Evolutionary conservation across 1,140 invertebrate species (phyloP).

Genomic region (Solen grandis): DNA sequence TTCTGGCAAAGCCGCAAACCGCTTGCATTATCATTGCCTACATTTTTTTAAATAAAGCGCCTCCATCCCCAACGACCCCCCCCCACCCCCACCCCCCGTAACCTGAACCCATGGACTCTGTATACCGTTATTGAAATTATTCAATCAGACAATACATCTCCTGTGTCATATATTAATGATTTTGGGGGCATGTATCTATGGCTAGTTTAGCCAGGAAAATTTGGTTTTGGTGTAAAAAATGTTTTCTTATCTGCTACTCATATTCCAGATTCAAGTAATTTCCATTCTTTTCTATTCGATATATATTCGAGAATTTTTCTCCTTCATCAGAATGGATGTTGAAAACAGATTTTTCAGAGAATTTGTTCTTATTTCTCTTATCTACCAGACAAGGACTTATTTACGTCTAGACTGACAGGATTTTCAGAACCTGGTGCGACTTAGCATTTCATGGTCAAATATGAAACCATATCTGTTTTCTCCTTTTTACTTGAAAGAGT

Average conservation of each 20-base stretch:
- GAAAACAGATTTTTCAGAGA: slow-evolving; percentile 20
- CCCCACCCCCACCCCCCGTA: no score
- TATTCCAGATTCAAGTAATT: slow-evolving; percentile 23
- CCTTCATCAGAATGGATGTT: slow-evolving; percentile 14
- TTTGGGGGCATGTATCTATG: no score
- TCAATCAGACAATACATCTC: no score
- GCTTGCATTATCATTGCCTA: no score
- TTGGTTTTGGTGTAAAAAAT: slow-evolving; percentile 29
- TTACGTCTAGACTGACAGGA: slow-evolving; percentile 7
- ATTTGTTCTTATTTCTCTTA: neutral
- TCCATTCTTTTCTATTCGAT: slow-evolving; percentile 14
- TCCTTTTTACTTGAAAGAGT: slow-evolving; percentile 13
- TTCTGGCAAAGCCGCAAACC: no score
- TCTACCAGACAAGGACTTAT: slow-evolving; percentile 16
- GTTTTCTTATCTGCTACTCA: slow-evolving; percentile 2
- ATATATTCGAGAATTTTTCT: slow-evolving; percentile 4
- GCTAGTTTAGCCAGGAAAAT: slow-evolving; percentile 29
- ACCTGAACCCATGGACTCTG: no score
- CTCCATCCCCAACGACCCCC: no score
- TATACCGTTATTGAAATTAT: no score
- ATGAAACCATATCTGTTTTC: slow-evolving; percentile 20
- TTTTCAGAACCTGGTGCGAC: slow-evolving; percentile 10
- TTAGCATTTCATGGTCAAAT: neutral
- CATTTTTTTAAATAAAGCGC: no score
- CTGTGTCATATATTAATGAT: no score